Evolutionary conservation across 2,888 invertebrate species (phyloP).

Genomic region (Branchellion lobata): DNA sequence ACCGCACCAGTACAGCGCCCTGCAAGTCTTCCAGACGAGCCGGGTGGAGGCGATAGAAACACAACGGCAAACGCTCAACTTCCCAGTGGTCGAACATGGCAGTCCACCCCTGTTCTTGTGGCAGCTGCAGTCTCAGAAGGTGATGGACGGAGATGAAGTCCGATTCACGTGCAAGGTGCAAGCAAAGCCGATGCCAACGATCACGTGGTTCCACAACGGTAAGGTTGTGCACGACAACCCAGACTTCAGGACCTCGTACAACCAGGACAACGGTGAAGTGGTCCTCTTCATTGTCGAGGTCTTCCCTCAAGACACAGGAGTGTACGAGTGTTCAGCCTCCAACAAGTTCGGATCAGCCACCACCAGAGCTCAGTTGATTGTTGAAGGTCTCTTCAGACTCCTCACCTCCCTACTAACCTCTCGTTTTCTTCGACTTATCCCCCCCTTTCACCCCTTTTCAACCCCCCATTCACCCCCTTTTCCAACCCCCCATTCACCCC

Average conservation of each 20-base stretch:
- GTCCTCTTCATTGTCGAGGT: constrained; percentile 92
- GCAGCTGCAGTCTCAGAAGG: constrained; percentile 52
- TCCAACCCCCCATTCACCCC: too few species aligned
- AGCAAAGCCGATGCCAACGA: constrained; percentile 86
- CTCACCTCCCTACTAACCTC: too few species aligned
- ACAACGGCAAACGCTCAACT: constrained; percentile 50
- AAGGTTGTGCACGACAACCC: constrained; percentile 52
- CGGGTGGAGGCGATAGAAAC: constrained; percentile 50
- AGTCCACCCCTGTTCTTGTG: constrained; percentile 50
- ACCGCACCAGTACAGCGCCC: constrained; percentile 39
- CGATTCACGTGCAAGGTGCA: constrained; percentile 66
- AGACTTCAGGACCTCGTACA: constrained; percentile 58
- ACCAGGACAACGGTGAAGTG: constrained; percentile 58
- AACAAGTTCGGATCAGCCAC: constrained; percentile 93
- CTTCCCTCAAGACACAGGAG: constrained; percentile 92
- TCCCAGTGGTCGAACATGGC: constrained; percentile 49
- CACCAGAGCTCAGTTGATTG: constrained; percentile 66
- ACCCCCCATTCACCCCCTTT: too few species aligned
- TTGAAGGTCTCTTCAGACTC: constrained; percentile 53
- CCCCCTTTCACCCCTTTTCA: too few species aligned
- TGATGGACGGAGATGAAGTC: constrained; percentile 60
- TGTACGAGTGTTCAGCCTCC: constrained; percentile 90
- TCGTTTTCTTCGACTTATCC: too few species aligned
- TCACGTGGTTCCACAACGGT: constrained; percentile 93
- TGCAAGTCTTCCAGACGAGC: constrained; percentile 43